phyloP scores from a whole-genome alignment of 2,113 vertebrate genomes.

The Phasianus colchicus region DNA sequence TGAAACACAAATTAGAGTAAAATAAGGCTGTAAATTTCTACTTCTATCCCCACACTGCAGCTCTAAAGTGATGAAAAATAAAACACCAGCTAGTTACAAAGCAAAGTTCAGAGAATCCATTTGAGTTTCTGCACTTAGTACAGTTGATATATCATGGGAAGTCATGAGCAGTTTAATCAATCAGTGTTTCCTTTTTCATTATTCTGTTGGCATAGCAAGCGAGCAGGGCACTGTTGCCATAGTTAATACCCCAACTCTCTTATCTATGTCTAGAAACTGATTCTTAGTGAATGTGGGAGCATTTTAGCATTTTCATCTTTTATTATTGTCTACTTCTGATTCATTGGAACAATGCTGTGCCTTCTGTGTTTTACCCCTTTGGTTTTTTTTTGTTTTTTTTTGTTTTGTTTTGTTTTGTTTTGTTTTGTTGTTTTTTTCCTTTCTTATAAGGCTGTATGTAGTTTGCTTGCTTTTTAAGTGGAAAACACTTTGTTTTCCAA shows the following conservation, averaged over 20 bases:
- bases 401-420: background rate
- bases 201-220: conserved; percentile 8
- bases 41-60: background rate
- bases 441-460: background rate
- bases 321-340: background rate
- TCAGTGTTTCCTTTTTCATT: conserved; percentile 22
- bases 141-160: background rate
- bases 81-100: background rate
- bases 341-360: background rate
- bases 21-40: background rate
- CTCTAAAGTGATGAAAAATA: background rate
- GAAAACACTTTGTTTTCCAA: background rate
- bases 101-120: background rate
- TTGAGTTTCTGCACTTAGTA: background rate
- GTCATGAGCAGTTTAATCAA: background rate
- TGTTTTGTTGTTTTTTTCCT: background rate
- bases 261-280: background rate
- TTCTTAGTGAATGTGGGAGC: background rate
- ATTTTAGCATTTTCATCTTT: conserved; percentile 14
- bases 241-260: background rate
- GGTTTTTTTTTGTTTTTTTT: background rate
- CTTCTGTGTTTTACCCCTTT: background rate
- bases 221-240: conserved; percentile 4
- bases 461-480: background rate
- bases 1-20: background rate